Percentiles rank a stretch among this genome's conserved stretches.
Conservation (phyloP, 2,797 vertebrate species). For the Echeneis naucrates region DNA sequence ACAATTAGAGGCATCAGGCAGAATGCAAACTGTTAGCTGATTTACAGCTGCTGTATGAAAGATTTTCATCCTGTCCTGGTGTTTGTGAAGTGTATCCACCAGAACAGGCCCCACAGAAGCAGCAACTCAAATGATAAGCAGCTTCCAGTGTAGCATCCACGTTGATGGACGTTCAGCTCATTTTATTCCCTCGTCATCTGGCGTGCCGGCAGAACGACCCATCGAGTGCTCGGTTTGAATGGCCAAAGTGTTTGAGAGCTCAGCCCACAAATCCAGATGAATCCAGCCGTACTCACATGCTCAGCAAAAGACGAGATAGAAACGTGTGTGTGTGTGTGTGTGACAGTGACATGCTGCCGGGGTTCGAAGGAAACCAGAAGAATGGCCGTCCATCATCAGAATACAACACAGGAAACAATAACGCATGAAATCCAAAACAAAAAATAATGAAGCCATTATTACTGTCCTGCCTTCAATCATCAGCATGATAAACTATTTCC, state of each 20-base stretch:
- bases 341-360: background rate
- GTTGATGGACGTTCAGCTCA: background rate
- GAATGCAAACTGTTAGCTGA: too few relatives aligned
- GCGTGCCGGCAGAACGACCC: background rate
- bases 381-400: conserved; percentile 33
- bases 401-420: conserved; percentile 38
- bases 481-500: conserved; percentile 32
- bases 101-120: background rate
- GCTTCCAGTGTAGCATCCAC: background rate
- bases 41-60: too few relatives aligned
- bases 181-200: background rate
- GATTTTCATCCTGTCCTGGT: too few relatives aligned
- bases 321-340: too few relatives aligned
- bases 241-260: background rate
- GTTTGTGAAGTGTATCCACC: too few relatives aligned
- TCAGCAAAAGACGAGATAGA: background rate
- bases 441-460: conserved; percentile 52
- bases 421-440: conserved; percentile 41
- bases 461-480: conserved; percentile 44
- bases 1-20: too few relatives aligned
- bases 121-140: background rate
- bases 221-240: background rate
- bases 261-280: background rate
- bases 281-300: background rate
- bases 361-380: conserved; percentile 14